A percentile compares a stretch with the other conserved stretches of the same genome.
Evolutionary conservation across 30 jellyfish, hydroid and myxozoan genomes (phyloP).

Genomic region (Cassiopea andromeda): DNA sequence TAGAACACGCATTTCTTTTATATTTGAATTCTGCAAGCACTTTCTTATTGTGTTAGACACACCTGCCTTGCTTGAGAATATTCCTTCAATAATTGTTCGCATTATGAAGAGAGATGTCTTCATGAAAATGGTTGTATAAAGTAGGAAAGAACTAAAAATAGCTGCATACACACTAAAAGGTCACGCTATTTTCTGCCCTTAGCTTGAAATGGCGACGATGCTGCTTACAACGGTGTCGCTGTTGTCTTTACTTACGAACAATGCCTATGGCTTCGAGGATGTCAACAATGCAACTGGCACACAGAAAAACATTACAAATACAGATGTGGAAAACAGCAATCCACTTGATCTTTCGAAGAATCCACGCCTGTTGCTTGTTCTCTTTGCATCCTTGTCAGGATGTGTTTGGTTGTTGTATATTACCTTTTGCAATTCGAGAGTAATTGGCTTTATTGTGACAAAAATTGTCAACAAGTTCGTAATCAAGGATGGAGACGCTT

Average conservation of each 20-base stretch:
- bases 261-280: background rate
- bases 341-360: constrained; percentile 76
- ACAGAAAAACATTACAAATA: background rate
- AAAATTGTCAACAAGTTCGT: constrained; percentile 71
- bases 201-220: background rate
- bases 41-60: background rate
- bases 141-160: background rate
- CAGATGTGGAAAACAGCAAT: background rate
- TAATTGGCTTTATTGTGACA: constrained; percentile 78
- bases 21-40: background rate
- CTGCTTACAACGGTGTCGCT: background rate
- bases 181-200: background rate
- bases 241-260: background rate
- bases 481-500: constrained; percentile 77
- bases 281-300: background rate
- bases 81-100: background rate
- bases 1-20: background rate
- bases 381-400: constrained; percentile 86
- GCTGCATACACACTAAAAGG: background rate
- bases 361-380: constrained; percentile 88
- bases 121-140: background rate
- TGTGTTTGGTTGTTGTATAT: constrained; percentile 85
- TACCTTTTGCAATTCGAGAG: constrained; percentile 83
- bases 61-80: background rate
- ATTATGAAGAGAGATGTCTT: background rate